Evolutionary conservation across 2,888 invertebrate genomes (phyloP).

Genomic region (Tineola bisselliella): DNA sequence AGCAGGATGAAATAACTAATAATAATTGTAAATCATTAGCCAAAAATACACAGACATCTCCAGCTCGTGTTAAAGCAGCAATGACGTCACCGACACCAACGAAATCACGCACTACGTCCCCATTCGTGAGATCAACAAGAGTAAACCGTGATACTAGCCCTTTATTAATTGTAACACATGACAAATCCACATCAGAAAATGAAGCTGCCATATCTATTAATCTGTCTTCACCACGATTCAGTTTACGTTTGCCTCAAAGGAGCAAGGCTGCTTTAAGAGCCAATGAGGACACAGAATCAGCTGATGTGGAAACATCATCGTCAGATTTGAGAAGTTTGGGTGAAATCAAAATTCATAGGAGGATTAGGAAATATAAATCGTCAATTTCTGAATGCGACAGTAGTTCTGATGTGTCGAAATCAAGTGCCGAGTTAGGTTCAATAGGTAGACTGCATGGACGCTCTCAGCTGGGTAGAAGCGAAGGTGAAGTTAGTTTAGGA

Average conservation of each 20-base stretch:
- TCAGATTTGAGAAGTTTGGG: constrained; percentile 59
- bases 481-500: constrained; percentile 45
- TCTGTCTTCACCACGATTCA: constrained; percentile 53
- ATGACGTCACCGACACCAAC: constrained; percentile 58
- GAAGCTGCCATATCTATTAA: constrained; percentile 48
- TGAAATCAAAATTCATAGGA: constrained; percentile 35
- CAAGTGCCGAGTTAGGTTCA: constrained; percentile 28
- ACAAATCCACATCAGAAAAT: constrained; percentile 25
- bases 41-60: constrained; percentile 60
- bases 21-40: constrained; percentile 37
- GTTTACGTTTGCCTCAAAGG: constrained; percentile 45
- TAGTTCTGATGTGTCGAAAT: constrained; percentile 31
- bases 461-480: constrained; percentile 26
- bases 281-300: constrained; percentile 31
- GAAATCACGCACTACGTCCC: constrained; percentile 55
- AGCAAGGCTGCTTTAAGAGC: constrained; percentile 44
- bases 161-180: constrained; percentile 25
- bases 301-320: constrained; percentile 45
- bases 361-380: constrained; percentile 26
- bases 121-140: constrained; percentile 47
- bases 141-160: constrained; percentile 29
- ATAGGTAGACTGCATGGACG: neutral
- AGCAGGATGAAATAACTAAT: constrained; percentile 23
- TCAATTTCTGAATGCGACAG: constrained; percentile 41
- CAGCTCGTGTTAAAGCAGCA: constrained; percentile 47